Percentiles rank a stretch among this genome's conserved stretches.
These are phyloP conservation scores for Epinotia nisella DNA, from an alignment of 2,888 invertebrate genomes.

Conservation along the genomic window DNA sequence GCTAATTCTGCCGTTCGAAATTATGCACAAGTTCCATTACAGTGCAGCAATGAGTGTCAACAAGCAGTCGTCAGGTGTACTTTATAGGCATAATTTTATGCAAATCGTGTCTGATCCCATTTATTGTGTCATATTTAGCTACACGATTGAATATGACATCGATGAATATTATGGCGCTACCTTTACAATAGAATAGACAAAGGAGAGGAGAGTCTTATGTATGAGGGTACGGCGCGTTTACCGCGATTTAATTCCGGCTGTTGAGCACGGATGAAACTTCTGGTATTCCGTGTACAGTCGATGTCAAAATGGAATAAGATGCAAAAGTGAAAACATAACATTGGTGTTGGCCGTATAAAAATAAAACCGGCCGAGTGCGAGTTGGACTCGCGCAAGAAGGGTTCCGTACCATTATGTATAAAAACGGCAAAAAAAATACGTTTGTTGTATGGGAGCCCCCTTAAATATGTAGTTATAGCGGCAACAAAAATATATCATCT, in stretches of 20 bases:
- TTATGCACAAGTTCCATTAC: conserved; percentile 18
- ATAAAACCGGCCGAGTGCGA: no score
- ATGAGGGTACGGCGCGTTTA: background rate
- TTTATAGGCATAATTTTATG: conserved; percentile 21
- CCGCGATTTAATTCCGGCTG: background rate
- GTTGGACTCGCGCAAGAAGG: no score
- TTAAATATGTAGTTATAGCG: no score
- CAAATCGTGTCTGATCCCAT: conserved; percentile 8
- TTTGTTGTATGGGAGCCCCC: no score
- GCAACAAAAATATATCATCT: no score
- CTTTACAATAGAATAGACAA: conserved; percentile 1
- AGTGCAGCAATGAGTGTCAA: conserved; percentile 26
- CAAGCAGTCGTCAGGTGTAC: background rate
- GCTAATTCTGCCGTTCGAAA: conserved; percentile 25
- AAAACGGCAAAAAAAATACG: no score
- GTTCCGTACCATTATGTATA: no score
- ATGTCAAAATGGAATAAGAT: no score
- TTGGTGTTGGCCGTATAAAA: no score
- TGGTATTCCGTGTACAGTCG: background rate
- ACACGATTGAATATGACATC: background rate
- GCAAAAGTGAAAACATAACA: no score
- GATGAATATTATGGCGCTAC: background rate
- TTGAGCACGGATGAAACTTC: background rate
- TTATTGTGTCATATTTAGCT: background rate
- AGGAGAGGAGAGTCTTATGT: background rate